A percentile compares a stretch with the other conserved stretches of the same genome.
Evolutionary conservation across 37 sponge, comb jelly and placozoan genomes (phyloP).

Genomic region (Eunapius fragilis): DNA sequence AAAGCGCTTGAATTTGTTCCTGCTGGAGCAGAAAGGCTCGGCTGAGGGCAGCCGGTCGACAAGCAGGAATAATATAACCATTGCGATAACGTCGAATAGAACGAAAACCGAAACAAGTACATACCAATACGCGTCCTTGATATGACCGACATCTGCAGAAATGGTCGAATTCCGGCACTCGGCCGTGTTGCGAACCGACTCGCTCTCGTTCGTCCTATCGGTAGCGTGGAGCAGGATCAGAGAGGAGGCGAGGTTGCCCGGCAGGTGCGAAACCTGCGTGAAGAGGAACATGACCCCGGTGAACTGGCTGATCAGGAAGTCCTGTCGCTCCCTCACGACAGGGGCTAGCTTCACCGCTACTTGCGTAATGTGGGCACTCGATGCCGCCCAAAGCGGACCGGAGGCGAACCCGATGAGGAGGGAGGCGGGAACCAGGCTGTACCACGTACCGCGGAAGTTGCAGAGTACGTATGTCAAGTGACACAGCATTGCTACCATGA

Average conservation of each 20-base stretch:
- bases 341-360: slow-evolving; percentile 31
- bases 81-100: not conserved
- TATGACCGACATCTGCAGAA: not conserved
- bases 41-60: not conserved
- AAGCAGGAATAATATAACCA: not conserved
- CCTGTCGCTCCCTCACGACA: not conserved
- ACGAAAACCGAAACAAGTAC: not conserved
- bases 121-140: not conserved
- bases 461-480: slow-evolving; percentile 25
- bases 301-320: slow-evolving; percentile 19
- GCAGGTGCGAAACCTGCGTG: slow-evolving; percentile 13
- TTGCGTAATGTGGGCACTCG: slow-evolving; percentile 27
- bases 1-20: not conserved
- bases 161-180: not conserved
- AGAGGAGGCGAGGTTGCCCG: slow-evolving; percentile 46
- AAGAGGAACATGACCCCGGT: slow-evolving; percentile 35
- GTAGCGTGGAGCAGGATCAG: slow-evolving; percentile 17
- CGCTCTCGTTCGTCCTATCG: not conserved
- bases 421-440: slow-evolving; percentile 65
- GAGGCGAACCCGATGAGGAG: slow-evolving; percentile 53
- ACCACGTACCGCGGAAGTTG: slow-evolving; percentile 73
- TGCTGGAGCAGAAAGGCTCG: not conserved
- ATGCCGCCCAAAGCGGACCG: slow-evolving; percentile 58
- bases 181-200: not conserved
- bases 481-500: slow-evolving; percentile 24